A percentile compares a stretch with the other conserved stretches of the same genome.
Conservation (phyloP, 2,113 vertebrate genomes). For the Noctilio leporinus region DNA sequence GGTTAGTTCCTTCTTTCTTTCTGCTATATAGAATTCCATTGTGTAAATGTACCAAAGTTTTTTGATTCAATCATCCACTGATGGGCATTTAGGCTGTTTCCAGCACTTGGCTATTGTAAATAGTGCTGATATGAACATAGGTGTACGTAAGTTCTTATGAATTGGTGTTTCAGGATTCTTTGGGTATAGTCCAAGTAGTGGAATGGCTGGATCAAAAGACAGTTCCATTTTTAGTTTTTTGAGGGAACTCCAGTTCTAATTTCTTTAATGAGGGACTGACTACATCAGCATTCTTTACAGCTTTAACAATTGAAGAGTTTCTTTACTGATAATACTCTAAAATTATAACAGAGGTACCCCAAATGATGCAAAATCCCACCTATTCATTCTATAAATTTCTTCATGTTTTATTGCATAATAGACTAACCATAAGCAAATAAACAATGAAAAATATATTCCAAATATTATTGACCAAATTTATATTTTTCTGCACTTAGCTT, state of each 20-base stretch:
- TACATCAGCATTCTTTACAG: not conserved
- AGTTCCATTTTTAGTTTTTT: too few relatives aligned
- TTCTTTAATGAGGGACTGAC: not conserved
- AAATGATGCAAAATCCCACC: not conserved
- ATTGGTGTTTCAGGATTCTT: too few relatives aligned
- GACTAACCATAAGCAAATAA: not conserved
- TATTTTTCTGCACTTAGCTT: not conserved
- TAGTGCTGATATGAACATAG: too few relatives aligned
- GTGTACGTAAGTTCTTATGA: too few relatives aligned
- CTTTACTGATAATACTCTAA: not conserved
- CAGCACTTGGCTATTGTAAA: too few relatives aligned
- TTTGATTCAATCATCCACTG: too few relatives aligned
- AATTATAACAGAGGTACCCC: not conserved
- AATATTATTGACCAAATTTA: not conserved
- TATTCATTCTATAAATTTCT: not conserved
- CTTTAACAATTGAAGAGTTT: not conserved
- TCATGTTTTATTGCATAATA: not conserved
- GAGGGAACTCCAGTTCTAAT: not conserved
- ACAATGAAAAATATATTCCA: not conserved
- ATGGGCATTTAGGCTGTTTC: too few relatives aligned
- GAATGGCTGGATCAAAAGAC: too few relatives aligned
- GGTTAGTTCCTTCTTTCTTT: too few relatives aligned
- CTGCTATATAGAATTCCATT: too few relatives aligned
- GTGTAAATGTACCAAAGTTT: too few relatives aligned
- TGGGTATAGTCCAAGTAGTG: too few relatives aligned